Conservation (phyloP, 2,888 invertebrate species). For the Lasioglossum marginatum region DNA sequence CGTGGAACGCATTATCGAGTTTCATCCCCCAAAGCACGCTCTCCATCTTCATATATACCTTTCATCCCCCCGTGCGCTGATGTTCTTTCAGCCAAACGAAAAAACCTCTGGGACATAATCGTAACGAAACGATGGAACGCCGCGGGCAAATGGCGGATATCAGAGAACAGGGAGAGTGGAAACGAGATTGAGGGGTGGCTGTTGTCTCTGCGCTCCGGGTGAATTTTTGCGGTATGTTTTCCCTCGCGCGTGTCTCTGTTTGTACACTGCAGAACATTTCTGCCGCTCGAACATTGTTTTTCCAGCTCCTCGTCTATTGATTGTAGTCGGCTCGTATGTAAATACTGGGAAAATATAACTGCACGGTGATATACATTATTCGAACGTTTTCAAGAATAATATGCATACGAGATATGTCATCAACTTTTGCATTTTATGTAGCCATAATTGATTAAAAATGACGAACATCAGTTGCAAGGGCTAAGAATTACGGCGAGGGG, state of each 20-base stretch:
- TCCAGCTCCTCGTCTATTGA: slow-evolving; percentile 12
- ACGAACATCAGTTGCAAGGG: background rate
- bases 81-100: slow-evolving; percentile 24
- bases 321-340: background rate
- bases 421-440: background rate
- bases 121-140: slow-evolving; percentile 40
- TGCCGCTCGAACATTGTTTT: background rate
- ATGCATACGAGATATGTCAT: background rate
- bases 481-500: background rate
- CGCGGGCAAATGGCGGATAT: slow-evolving; percentile 30
- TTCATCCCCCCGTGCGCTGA: slow-evolving; percentile 22
- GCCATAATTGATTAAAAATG: background rate
- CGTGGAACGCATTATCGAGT: slow-evolving; percentile 58
- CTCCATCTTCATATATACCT: slow-evolving; percentile 30
- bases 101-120: slow-evolving; percentile 38
- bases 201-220: slow-evolving; percentile 6
- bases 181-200: slow-evolving; percentile 39
- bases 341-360: background rate
- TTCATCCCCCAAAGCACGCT: slow-evolving; percentile 28
- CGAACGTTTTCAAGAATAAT: background rate
- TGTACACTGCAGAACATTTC: background rate
- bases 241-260: slow-evolving; percentile 4
- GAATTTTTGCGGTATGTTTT: slow-evolving; percentile 30
- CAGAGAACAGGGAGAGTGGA: slow-evolving; percentile 6
- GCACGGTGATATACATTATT: background rate